Conservation (phyloP, 2,888 invertebrate species). For the Melanotus villosus region DNA sequence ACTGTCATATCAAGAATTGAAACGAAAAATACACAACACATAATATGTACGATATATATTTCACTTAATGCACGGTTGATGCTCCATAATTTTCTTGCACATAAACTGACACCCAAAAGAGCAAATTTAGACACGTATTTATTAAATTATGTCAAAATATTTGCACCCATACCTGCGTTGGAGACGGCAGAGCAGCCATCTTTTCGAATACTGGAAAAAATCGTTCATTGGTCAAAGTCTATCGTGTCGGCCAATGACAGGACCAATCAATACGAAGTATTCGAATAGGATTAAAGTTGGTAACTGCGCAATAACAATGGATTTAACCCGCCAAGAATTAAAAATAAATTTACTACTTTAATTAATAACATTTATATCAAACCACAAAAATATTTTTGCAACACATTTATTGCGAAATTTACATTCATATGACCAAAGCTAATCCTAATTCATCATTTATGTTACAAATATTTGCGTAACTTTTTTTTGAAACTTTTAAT, state of each 20-base stretch:
- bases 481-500: no score
- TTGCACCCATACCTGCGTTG: slow-evolving; percentile 80
- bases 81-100: neutral
- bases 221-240: slow-evolving; percentile 59
- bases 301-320: neutral
- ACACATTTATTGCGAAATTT: no score
- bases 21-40: slow-evolving; percentile 22
- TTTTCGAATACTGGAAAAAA: slow-evolving; percentile 70
- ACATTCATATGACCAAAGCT: no score
- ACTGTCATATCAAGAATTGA: slow-evolving; percentile 51
- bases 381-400: no score
- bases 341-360: no score
- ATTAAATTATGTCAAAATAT: slow-evolving; percentile 57
- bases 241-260: slow-evolving; percentile 59
- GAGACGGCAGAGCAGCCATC: slow-evolving; percentile 89
- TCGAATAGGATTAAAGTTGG: slow-evolving; percentile 30
- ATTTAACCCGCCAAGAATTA: slow-evolving; percentile 13
- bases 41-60: neutral
- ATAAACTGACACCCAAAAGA: neutral
- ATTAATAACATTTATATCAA: no score
- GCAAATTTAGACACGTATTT: slow-evolving; percentile 45
- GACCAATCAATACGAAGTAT: slow-evolving; percentile 60
- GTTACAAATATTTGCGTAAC: no score
- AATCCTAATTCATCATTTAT: no score
- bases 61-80: neutral